A percentile compares a stretch with the other conserved stretches of the same genome.
Conservation (phyloP, 2,888 invertebrate species). For the Blera fallax region DNA sequence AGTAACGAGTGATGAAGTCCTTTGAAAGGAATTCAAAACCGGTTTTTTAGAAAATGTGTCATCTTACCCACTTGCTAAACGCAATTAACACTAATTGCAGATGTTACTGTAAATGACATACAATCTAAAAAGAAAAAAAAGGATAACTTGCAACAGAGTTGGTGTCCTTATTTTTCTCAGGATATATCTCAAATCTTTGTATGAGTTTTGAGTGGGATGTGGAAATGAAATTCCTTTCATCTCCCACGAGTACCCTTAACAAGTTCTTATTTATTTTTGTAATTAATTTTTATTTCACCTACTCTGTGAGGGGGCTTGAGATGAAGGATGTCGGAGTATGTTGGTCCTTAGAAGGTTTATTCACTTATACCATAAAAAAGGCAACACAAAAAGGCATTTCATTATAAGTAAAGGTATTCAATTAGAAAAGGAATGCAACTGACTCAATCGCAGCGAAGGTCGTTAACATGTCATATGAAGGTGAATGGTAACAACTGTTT, state of each 20-base stretch:
- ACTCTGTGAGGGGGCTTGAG: not conserved
- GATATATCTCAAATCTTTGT: not conserved
- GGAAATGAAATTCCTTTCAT: constrained; percentile 12
- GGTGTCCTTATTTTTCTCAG: constrained; percentile 8
- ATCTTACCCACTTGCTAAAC: constrained; percentile 22
- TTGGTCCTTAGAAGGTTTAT: constrained; percentile 41
- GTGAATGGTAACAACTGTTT: no score
- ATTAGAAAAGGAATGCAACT: not conserved
- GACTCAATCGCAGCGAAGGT: not conserved
- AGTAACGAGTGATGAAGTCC: not conserved
- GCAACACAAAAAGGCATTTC: not conserved
- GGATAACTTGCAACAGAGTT: constrained; percentile 18
- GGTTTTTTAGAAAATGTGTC: constrained; percentile 22
- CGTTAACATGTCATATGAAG: not conserved
- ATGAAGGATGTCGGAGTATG: constrained; percentile 38
- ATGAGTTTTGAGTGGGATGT: constrained; percentile 22
- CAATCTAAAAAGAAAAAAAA: not conserved
- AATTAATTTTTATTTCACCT: constrained; percentile 61
- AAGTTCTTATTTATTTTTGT: constrained; percentile 58
- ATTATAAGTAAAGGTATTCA: not conserved
- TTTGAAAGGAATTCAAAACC: not conserved
- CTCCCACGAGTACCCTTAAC: not conserved
- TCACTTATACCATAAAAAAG: constrained; percentile 2
- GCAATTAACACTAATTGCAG: constrained; percentile 67
- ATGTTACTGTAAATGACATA: constrained; percentile 12